Base-by-base conservation (phyloP, 2,797 vertebrate species). In the Tokudaia tokunoshimensis region DNA sequence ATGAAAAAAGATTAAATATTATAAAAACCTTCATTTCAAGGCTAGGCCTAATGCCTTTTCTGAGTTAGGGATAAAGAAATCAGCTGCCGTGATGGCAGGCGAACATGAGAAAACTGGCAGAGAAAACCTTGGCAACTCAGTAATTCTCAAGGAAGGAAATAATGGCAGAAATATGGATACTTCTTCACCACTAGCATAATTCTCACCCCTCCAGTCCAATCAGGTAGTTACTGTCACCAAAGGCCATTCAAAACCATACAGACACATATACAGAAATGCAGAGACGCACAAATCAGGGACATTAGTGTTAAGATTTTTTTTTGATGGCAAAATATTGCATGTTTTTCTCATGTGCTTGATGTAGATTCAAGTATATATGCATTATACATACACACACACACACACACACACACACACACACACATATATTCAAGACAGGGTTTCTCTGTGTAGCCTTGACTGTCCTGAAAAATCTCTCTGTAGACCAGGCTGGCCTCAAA, bases 1-100 rank as follows among this genome's bases (percentile, higher is more conserved):
- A 97, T 83, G 89, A 97, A 97, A 97, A 92, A 86, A 96, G 74
- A 88, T 97, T 89, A 97, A 98, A 97, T 96, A 96, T 97, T 94
- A 97, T 92, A 79, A 91, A 97, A 90, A 97, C 93, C n/a, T 97
- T 97, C 81, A 52, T 79, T 94, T 94, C 95, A 97, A 97, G 97
- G 65, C 83, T 92, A 89, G 55, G 37, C 76, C 82, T 97, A 75
- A 96, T 96, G 97, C 91, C 76, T 91, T 95, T 96, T 97, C 95
- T 93, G 93, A 92, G 89, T 92, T 92, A 90, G 59, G 79, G 52
- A 84, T 95, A 79, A 96, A 95, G 89, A 83, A 93, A 92, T 91
- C 70, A 79, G 97, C n/a, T 70, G 70, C 76, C 84, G 41, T 76
- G 83, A 91, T 76, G 91, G 82, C 67, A 52, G 67, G 19, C 13